Base-by-base conservation (phyloP, 2,113 vertebrate genomes). In the Pelodiscus sinensis region DNA sequence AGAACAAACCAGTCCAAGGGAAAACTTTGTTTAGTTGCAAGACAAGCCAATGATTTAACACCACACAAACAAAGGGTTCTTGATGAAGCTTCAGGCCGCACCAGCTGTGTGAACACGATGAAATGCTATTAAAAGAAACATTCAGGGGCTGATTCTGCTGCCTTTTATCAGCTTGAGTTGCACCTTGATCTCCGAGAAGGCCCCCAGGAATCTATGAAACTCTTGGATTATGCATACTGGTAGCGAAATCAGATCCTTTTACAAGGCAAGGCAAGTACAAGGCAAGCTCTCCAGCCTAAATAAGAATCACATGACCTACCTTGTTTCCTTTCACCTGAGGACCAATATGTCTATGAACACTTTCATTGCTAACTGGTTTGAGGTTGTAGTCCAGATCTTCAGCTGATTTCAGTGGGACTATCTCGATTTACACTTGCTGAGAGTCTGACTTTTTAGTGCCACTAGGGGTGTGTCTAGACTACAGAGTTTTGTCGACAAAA, bases 11-110 rank as follows among this genome's bases (percentile, higher is more conserved):
- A 77, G 79, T 75, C 51, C 56, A 80, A 38, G 35, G 82, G 38
- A 57, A 90, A 92, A 12, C 9, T 85, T 60, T 58, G 52, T 56
- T 52, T 95, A 77, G 82, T 31, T 90, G 75, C 51, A 92, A 87
- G 90, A 44, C 4, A 68, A 93, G 55, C 11, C 0, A 0, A 35
- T 89, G 58, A 62, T 22, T 50, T 31, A 73, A 15, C 75, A 35
- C 52, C 87, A 58, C 84, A 75, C 58, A 87, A 91, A 84, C 0
- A 0, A 1, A 35, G 24, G 8, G 25, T 9, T 9, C 60, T 75
- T 75, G n/a, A 81, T 79, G 78, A 82, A 31, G 3, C 19, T 93
- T 55, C 0, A 0, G 2, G 9, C 29, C 57, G 21, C 79, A 9
- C 57, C 35, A 31, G 27, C 3, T 50, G 51, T 65, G 54, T 25